Conservation (phyloP, 2,888 invertebrate species). For the Eupithecia dodoneata region DNA sequence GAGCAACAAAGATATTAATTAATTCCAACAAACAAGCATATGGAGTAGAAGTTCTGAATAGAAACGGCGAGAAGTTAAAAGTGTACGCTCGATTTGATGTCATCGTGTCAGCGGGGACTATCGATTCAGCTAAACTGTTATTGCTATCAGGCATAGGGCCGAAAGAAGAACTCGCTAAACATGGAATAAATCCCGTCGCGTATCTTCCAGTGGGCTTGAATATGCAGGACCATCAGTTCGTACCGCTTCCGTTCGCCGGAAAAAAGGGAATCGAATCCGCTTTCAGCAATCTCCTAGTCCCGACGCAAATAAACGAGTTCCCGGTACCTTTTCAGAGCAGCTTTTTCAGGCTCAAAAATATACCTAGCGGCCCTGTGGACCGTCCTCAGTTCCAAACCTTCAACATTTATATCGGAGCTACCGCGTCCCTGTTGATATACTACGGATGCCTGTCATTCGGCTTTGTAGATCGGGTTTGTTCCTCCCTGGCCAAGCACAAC, state of each 20-base stretch:
- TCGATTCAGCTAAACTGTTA: slow-evolving; percentile 70
- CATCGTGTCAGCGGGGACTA: slow-evolving; percentile 68
- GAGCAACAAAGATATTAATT: slow-evolving; percentile 66
- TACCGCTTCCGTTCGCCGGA: slow-evolving; percentile 60
- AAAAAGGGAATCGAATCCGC: slow-evolving; percentile 60
- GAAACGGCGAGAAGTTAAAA: slow-evolving; percentile 52
- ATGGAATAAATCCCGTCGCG: slow-evolving; percentile 56
- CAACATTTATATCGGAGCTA: slow-evolving; percentile 65
- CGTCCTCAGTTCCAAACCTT: slow-evolving; percentile 70
- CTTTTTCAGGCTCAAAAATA: slow-evolving; percentile 57
- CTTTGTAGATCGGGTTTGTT: slow-evolving; percentile 51
- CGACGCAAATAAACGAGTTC: slow-evolving; percentile 51
- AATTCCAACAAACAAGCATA: slow-evolving; percentile 55
- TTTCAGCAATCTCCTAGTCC: slow-evolving; percentile 57
- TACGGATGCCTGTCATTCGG: slow-evolving; percentile 55
- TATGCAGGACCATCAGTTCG: slow-evolving; percentile 66
- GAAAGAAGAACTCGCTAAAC: slow-evolving; percentile 53
- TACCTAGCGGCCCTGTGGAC: slow-evolving; percentile 32
- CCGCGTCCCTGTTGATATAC: slow-evolving; percentile 53
- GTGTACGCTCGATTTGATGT: slow-evolving; percentile 65
- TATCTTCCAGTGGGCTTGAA: slow-evolving; percentile 74
- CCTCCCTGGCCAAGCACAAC: slow-evolving; percentile 59
- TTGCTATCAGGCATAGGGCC: slow-evolving; percentile 75
- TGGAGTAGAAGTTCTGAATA: slow-evolving; percentile 61
- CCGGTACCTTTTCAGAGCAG: slow-evolving; percentile 65